phyloP scores from a whole-genome alignment of 2,888 invertebrate species.

The Tetragnatha montana region DNA sequence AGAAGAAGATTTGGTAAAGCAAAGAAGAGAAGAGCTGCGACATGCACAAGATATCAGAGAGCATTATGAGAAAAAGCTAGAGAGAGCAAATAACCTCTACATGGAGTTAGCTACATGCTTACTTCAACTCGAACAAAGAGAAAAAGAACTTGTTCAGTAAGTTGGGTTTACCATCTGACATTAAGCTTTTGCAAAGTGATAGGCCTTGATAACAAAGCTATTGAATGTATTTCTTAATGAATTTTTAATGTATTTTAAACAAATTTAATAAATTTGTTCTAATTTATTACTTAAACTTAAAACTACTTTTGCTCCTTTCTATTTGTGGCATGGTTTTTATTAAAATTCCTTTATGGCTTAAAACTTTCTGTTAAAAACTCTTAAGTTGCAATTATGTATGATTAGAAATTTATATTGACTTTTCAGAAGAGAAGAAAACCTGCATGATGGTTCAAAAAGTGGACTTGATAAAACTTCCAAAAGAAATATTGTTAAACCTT shows the following conservation, averaged over 20 bases:
- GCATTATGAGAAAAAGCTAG: constrained; percentile 91
- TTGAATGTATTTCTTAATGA: background rate
- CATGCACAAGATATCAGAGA: constrained; percentile 92
- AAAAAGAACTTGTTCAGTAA: constrained; percentile 84
- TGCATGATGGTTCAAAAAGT: constrained; percentile 74
- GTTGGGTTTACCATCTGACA: constrained; percentile 65
- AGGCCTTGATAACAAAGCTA: too few relatives aligned
- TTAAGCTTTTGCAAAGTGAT: background rate
- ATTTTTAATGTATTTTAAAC: too few relatives aligned
- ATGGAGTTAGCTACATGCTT: constrained; percentile 90
- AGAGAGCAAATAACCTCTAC: constrained; percentile 92
- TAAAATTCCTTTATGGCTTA: background rate
- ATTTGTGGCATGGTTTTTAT: background rate
- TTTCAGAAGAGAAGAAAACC: constrained; percentile 79
- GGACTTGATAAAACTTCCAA: constrained; percentile 76
- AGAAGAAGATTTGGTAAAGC: constrained; percentile 81
- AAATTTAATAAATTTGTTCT: too few relatives aligned
- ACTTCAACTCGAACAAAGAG: constrained; percentile 89
- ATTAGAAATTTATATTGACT: background rate
- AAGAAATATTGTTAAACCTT: constrained; percentile 74
- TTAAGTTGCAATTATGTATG: background rate
- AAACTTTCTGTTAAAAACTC: background rate
- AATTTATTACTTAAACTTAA: too few relatives aligned
- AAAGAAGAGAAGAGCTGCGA: constrained; percentile 87
- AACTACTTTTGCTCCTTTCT: background rate